Evolutionary conservation across 2,113 vertebrate species (phyloP), one percentile per base, ranked within the genome.

Genomic region (Ondatra zibethicus): DNA sequence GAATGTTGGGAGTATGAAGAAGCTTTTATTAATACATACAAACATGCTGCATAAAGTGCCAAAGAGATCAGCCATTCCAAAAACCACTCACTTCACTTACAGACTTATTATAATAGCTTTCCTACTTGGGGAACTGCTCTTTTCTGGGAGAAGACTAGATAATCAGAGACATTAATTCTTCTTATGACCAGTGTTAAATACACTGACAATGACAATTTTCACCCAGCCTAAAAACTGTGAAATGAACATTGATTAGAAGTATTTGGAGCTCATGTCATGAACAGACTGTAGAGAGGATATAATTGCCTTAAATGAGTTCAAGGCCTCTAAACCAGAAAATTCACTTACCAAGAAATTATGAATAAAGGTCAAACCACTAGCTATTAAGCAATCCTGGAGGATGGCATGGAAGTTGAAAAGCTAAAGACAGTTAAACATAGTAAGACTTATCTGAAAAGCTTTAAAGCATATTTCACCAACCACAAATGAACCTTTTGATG

Each of bases 131-230:
- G 13, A 3, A 68, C 33, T 47, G 9, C 14, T 82, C 7, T 80
- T 39, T 87, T 96, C 77, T 68, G 61, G 11, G 33, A 86, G 63
- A 70, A 9, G 39, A n/a, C 65, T 89, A 93, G 31, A 12, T 70
- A 91, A 95, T 72, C 36, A 87, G 33, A 88, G 33, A 93, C 88
- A 89, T 68, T 84, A 90, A 80, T 92, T 97, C 16, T 68, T 87
- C 21, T 68, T 90, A 27, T 63, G 76, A 82, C 14, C 27, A 77
- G 13, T 78, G 11, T 92, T 94, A 92, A 96, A 50, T 82, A 92
- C 23, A 73, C n/a, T 94, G 85, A 77, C 45, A 82, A 86, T 14
- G 27, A 87, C 33, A 93, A 82, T 75, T 45, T 19, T 89, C 21
- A 36, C 88, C 36, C n/a, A 91, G 39, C 2, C 19, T 86, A 91